Evolutionary conservation across 2,888 invertebrate genomes (phyloP), one percentile per base, ranked within the genome.

Genomic region (Magallana nippona): DNA sequence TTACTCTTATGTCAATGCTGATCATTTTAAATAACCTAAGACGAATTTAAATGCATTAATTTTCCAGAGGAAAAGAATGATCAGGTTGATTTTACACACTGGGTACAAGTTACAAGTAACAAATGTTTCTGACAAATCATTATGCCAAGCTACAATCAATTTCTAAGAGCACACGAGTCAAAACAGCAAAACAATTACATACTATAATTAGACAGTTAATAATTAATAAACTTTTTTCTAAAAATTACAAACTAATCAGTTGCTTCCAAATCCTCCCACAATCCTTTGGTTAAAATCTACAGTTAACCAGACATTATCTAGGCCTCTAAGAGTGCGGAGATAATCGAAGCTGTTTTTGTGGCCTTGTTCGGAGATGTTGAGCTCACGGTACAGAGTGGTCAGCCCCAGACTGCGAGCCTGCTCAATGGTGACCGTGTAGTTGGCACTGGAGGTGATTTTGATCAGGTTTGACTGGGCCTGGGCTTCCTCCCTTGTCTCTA

Each of bases 321-420:
- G 85, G 19, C 88, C 88, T 71, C 89, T 87, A 8, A 93, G 88
- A 0, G 92, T 92, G 5, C 92, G 87, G 27, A 93, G 88, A 84
- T 93, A 93, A 84, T 93, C 92, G 60, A 93, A 91, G 55, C 91
- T 89, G 71, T 89, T 91, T 83, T 91, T 91, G 63, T 91, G 89
- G 78, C 88, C 85, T 83, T 90, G 89, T 10, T 88, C 83, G 1
- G 87, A 90, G 19, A 93, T 89, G 11, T 87, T 86, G 1, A 93
- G 86, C 22, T 78, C 84, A 2, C 27, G 62, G 87, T 91, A 93
- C 55, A 93, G 89, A 3, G 81, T 60, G 57, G 89, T 89, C 15
- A 92, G 88, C 0, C 92, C 92, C 8, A 85, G 83, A 78, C 88
- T 87, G 71, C 92, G 83, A 0, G 92, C 91, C 10, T 79, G 89